A percentile compares a stretch with the other conserved stretches of the same genome.
phyloP scores from a whole-genome alignment of 2,888 invertebrate species.

The Harpalus rufipes region DNA sequence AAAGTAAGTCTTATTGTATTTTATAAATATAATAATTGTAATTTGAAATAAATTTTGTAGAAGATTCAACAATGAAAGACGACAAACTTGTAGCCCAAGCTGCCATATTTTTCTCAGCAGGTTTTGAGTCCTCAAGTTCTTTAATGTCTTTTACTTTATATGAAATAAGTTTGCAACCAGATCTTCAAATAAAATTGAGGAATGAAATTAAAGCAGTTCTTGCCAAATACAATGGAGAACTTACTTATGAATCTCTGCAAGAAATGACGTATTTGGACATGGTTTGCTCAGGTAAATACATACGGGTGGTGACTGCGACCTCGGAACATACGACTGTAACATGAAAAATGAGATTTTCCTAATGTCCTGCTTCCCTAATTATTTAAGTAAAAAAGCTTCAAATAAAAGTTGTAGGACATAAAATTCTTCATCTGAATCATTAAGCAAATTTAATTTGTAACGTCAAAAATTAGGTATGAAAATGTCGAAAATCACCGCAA shows the following conservation, averaged over 20 bases:
- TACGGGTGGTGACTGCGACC: too few relatives aligned
- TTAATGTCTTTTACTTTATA: constrained; percentile 77
- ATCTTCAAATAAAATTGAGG: constrained; percentile 77
- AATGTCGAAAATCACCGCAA: too few relatives aligned
- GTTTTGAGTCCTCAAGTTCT: constrained; percentile 79
- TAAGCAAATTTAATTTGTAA: too few relatives aligned
- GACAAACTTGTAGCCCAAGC: constrained; percentile 76
- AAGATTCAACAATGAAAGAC: constrained; percentile 70
- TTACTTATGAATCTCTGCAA: constrained; percentile 77
- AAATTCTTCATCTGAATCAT: too few relatives aligned
- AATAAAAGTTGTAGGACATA: too few relatives aligned
- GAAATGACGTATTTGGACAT: constrained; percentile 79
- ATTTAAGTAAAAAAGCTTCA: too few relatives aligned
- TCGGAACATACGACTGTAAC: too few relatives aligned
- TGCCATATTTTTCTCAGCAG: constrained; percentile 78
- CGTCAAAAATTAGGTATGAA: too few relatives aligned
- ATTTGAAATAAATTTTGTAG: constrained; percentile 18
- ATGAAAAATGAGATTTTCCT: too few relatives aligned
- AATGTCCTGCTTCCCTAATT: too few relatives aligned
- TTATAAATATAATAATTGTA: constrained; percentile 64
- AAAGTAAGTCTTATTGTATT: constrained; percentile 64
- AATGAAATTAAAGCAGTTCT: constrained; percentile 75
- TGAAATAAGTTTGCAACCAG: constrained; percentile 76
- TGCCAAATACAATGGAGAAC: constrained; percentile 72
- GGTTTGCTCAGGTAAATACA: constrained; percentile 76